Base-by-base conservation (phyloP, 2,888 invertebrate species). In the Cremastinae sp. region DNA sequence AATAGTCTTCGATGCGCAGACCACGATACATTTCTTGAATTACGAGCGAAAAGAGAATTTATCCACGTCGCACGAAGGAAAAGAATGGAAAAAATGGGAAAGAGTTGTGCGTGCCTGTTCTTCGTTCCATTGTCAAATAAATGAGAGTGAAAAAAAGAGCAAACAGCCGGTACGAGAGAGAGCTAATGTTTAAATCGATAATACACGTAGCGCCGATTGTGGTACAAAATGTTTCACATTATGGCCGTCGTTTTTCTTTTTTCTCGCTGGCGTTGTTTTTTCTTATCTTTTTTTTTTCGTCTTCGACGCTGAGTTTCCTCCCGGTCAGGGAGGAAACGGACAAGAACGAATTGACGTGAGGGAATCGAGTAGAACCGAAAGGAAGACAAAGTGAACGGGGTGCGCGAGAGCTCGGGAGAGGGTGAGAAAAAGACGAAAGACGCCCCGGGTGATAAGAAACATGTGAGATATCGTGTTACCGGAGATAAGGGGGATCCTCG, bases 131-230 rank as follows among this genome's bases (percentile, higher is more conserved):
- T 83, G 82, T 82, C 81, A 72, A 78, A 74, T 62, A 58, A 54
- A 28, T 51, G 51, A 62, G 41, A 69, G 49, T 18, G 53, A 61
- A 38, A 53, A 41, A 51, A 38, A 16, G 8, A 59, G 28, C n/a
- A 38, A 49, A 43, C 22, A 16, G n/a, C 28, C 16, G 5, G 28
- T 28, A 28, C 28, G 28, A 28, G 28, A 5, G 75, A 78, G 80
- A 82, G 81, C 83, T 85, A 86, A 86, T 85, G 85, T 82, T 81
- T 82, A 83, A 85, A 85, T 86, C 86, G 84, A 86, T 86, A 85
- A 69, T 49, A 74, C 74, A 75, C 71, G 76, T 73, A 66, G 75
- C 74, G 56, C 61, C 28, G 59, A 69, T 56, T 47, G 68, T 58
- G 43, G 34, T 45, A 28, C 28, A 20, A 62, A 59, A 38, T 28